Percentiles rank a stretch among this genome's conserved stretches.
These are phyloP conservation scores for Drosophila affinis DNA, from an alignment of 2,888 invertebrate species.

Conservation along the genomic window DNA sequence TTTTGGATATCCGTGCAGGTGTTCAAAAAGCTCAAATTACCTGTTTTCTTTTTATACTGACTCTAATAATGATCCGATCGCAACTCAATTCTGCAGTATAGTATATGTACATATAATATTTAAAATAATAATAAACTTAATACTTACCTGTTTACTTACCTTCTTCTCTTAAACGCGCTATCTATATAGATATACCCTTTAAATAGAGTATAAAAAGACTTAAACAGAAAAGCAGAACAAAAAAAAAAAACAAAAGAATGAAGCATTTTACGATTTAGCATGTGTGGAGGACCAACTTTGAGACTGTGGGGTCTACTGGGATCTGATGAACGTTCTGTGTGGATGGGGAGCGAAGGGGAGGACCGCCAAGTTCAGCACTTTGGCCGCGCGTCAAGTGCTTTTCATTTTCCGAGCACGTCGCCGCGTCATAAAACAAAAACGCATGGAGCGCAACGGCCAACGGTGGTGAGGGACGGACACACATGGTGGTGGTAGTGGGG, in stretches of 20 bases:
- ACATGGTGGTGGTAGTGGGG: slow-evolving; percentile 38
- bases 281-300: slow-evolving; percentile 52
- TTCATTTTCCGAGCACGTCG: slow-evolving; percentile 78
- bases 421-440: slow-evolving; percentile 78
- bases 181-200: not conserved
- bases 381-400: slow-evolving; percentile 76
- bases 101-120: too few relatives aligned
- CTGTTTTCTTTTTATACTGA: too few relatives aligned
- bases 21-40: not conserved
- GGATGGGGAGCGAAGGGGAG: slow-evolving; percentile 2
- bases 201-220: slow-evolving; percentile 38
- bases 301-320: slow-evolving; percentile 5
- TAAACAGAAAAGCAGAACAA: slow-evolving; percentile 40
- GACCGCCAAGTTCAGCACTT: slow-evolving; percentile 76
- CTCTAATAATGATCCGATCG: too few relatives aligned
- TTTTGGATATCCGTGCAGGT: not conserved
- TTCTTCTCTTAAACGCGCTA: too few relatives aligned
- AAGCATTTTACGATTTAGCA: slow-evolving; percentile 75
- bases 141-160: too few relatives aligned
- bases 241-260: slow-evolving; percentile 47
- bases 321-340: slow-evolving; percentile 28
- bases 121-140: not conserved
- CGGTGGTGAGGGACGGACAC: not conserved
- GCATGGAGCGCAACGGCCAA: slow-evolving; percentile 62
- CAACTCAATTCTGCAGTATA: too few relatives aligned